Base-by-base conservation (phyloP, 2,888 invertebrate species). In the Rhingia campestris region DNA sequence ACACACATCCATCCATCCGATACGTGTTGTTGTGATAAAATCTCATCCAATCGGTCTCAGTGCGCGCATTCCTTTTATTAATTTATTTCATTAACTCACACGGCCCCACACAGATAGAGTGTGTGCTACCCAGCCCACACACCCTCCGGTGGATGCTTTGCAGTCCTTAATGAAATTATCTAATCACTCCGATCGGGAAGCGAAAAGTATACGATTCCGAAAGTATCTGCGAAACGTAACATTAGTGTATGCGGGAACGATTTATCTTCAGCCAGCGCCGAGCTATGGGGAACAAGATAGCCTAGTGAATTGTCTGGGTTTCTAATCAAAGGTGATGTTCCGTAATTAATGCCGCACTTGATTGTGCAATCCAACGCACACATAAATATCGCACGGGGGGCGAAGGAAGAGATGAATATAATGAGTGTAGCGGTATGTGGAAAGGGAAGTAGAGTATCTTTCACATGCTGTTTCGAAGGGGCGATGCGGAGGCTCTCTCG, bases 81-180 rank as follows among this genome's bases (percentile, higher is more conserved):
- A 84, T 84, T 84, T 84, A 84, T 84, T 84, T 84, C 84, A 84
- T 84, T 80, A 84, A 70, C 80, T 80, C 66, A 70, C 80, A 75
- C 66, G 63, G 47, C 35, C 61, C 43, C 43, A 59, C 43, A 72
- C 39, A 70, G 61, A 37, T n/a, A 22, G 22, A 22, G 22, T 22
- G 22, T 2, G 22, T 22, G 22, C 49, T 41, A 12, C 53, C 53
- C 32, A 10, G 10, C 33, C 14, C 64, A 35, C 32, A 56, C 49
- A 53, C 58, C 30, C 74, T 37, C 37, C 12, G 2, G 4, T 10
- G 39, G 37, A 14, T 45, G 39, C 61, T 59, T 54, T 64, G 37
- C 72, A 67, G 72, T 77, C 72, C 81, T 72, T 77, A 81, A 81
- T 81, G 81, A 81, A 77, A 74, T 84, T 75, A 80, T 84, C 84